Conservation (phyloP, 2,797 vertebrate species). For the Threskiornis aethiopicus region DNA sequence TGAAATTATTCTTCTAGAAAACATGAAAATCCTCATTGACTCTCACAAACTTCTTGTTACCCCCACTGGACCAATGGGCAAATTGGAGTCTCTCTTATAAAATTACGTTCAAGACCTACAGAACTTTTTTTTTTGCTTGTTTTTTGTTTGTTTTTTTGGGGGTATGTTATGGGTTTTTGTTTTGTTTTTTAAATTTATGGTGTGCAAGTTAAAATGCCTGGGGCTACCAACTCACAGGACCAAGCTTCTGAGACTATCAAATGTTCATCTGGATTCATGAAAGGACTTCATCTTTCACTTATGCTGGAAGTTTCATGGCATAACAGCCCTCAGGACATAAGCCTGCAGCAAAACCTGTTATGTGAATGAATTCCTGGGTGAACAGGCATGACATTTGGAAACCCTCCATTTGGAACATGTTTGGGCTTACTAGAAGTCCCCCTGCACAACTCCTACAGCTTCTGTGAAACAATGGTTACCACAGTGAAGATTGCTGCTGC, state of each 20-base stretch:
- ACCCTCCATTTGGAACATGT: neutral
- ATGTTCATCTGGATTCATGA: neutral
- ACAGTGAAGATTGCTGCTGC: neutral
- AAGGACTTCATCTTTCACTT: neutral
- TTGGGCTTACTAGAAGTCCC: neutral
- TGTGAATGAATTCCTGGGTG: neutral
- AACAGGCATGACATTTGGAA: neutral
- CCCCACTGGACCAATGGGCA: fast-evolving
- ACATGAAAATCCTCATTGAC: neutral
- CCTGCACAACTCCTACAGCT: neutral
- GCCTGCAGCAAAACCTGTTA: neutral
- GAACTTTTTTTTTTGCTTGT: neutral
- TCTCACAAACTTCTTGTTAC: neutral
- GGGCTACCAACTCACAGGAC: neutral
- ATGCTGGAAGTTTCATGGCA: neutral
- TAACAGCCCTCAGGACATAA: neutral
- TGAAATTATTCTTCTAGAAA: neutral
- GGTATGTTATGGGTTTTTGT: neutral
- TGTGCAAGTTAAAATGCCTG: neutral
- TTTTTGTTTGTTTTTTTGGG: no score
- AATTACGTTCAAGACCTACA: neutral
- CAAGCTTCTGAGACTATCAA: neutral
- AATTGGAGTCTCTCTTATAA: neutral
- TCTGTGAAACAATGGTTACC: neutral
- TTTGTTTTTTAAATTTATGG: neutral